These are phyloP conservation scores for Pycnonotus jocosus DNA, from an alignment of 2,113 vertebrate genomes.

Conservation along the genomic window DNA sequence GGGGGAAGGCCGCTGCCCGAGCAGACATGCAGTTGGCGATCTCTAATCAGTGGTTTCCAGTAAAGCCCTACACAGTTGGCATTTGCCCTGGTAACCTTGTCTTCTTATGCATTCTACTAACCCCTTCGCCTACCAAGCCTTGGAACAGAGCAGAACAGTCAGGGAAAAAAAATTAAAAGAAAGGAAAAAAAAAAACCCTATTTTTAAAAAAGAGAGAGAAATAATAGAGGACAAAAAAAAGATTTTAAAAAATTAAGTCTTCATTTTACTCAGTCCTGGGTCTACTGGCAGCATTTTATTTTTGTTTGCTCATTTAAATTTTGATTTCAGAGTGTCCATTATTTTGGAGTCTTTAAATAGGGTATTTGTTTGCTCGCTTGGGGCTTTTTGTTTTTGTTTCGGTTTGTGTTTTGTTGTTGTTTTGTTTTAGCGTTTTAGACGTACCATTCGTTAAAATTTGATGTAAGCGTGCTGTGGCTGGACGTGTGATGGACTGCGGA, in stretches of 20 bases:
- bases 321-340: slow-evolving; percentile 81
- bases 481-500: slow-evolving; percentile 95
- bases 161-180: rapidly evolving
- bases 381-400: slow-evolving; percentile 67
- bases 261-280: slow-evolving; percentile 80
- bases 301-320: slow-evolving; percentile 57
- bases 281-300: slow-evolving; percentile 79
- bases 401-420: slow-evolving; percentile 13
- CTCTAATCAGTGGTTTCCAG: slow-evolving; percentile 80
- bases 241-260: slow-evolving; percentile 44
- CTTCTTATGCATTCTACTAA: slow-evolving; percentile 75
- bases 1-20: slow-evolving; percentile 76
- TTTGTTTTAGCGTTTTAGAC: slow-evolving; percentile 88
- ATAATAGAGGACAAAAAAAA: no score
- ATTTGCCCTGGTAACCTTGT: slow-evolving; percentile 79
- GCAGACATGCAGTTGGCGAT: slow-evolving; percentile 83
- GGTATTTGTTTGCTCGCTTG: slow-evolving; percentile 73
- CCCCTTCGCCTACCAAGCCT: slow-evolving; percentile 74
- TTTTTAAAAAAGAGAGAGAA: not conserved
- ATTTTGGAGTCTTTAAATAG: slow-evolving; percentile 83
- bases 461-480: slow-evolving; percentile 97
- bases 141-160: slow-evolving; percentile 53
- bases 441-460: slow-evolving; percentile 99
- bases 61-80: slow-evolving; percentile 69
- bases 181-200: rapidly evolving